Conservation (phyloP, 2,113 vertebrate genomes). For the Acinonyx jubatus region DNA sequence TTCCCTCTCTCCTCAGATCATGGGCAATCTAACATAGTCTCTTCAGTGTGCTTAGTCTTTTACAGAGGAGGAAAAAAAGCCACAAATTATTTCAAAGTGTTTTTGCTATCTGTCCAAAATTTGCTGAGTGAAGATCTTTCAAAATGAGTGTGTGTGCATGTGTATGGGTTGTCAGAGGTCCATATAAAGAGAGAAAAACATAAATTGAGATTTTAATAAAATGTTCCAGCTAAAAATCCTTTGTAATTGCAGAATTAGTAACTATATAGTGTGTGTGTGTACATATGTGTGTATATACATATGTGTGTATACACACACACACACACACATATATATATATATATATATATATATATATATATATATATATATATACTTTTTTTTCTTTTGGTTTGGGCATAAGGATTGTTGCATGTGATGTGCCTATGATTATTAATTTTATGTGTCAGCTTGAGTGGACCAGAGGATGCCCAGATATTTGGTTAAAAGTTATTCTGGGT, state of each 20-base stretch:
- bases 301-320: too few species aligned
- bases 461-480: not conserved
- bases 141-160: not conserved
- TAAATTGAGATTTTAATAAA: conserved; percentile 8
- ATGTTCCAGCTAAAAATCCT: not conserved
- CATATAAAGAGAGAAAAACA: not conserved
- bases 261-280: too few species aligned
- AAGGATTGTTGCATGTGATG: not conserved
- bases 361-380: too few species aligned
- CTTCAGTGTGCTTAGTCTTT: not conserved
- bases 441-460: not conserved
- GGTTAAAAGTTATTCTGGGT: not conserved
- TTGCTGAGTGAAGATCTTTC: not conserved
- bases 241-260: not conserved
- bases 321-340: too few species aligned
- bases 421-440: not conserved
- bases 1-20: not conserved
- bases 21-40: not conserved
- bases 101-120: not conserved
- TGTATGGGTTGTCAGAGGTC: not conserved
- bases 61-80: not conserved
- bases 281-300: too few species aligned
- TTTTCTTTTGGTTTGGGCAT: not conserved
- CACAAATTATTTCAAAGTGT: not conserved
- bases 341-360: too few species aligned